These are phyloP conservation scores for Amphipyra berbera DNA, from an alignment of 2,888 invertebrate species.

Conservation along the genomic window DNA sequence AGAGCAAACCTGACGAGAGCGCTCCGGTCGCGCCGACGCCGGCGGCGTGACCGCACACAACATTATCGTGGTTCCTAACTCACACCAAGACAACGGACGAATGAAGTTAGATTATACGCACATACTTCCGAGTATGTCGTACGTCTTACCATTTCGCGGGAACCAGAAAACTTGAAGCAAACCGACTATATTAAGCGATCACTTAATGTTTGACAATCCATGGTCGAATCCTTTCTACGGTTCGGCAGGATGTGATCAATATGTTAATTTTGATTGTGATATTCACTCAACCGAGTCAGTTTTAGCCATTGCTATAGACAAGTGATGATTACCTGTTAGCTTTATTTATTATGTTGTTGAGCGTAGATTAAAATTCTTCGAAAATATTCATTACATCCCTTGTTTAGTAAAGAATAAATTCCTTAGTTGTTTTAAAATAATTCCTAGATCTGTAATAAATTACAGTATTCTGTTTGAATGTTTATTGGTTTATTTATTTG, in stretches of 20 bases:
- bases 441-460: conserved; percentile 87
- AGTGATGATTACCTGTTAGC: conserved; percentile 50
- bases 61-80: not conserved
- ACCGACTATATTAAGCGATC: conserved; percentile 19
- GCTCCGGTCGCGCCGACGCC: conserved; percentile 79
- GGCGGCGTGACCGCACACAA: conserved; percentile 34
- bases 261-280: conserved; percentile 44
- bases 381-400: conserved; percentile 67
- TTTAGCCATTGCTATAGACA: conserved; percentile 50
- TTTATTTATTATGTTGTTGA: conserved; percentile 69
- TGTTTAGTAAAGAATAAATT: conserved; percentile 71
- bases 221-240: conserved; percentile 12
- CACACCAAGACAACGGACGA: not conserved
- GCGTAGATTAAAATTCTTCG: conserved; percentile 54
- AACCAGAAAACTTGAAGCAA: conserved; percentile 24
- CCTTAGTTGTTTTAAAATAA: conserved; percentile 77
- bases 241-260: conserved; percentile 61
- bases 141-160: conserved; percentile 2
- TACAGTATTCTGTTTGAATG: conserved; percentile 84
- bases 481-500: conserved; percentile 50
- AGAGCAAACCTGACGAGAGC: conserved; percentile 95
- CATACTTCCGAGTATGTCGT: not conserved
- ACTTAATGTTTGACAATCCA: conserved; percentile 11
- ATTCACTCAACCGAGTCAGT: conserved; percentile 62
- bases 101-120: not conserved